phyloP scores from a whole-genome alignment of 2,797 vertebrate genomes.

The Coccyzus lansbergi region DNA sequence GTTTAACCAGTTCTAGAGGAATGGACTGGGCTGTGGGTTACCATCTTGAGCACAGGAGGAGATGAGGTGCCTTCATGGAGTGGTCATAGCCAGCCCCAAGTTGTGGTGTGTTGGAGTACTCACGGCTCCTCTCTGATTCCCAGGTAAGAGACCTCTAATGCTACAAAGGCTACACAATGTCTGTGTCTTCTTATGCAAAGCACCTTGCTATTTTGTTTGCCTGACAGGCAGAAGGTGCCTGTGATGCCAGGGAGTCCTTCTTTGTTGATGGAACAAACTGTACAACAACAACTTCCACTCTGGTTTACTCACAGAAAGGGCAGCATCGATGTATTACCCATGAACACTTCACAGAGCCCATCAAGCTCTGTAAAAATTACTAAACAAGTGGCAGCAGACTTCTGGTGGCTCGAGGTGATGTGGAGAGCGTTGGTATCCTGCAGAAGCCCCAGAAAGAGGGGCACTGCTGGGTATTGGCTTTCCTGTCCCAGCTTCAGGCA shows the following conservation, averaged over 20 bases:
- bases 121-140: background rate
- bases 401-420: background rate
- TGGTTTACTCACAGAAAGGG: background rate
- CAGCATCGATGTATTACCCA: fast-evolving
- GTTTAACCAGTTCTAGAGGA: background rate
- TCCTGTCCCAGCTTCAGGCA: background rate
- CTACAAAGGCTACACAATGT: background rate
- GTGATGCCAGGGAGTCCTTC: background rate
- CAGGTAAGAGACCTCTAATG: background rate
- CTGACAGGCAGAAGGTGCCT: background rate
- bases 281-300: background rate
- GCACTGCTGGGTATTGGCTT: background rate
- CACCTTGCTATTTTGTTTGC: background rate
- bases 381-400: background rate
- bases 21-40: background rate
- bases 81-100: background rate
- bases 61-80: fast-evolving
- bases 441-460: background rate
- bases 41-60: background rate
- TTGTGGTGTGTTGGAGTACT: background rate
- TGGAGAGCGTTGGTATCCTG: fast-evolving
- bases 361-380: background rate
- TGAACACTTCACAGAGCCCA: background rate
- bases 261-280: background rate
- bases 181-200: background rate